phyloP scores from a whole-genome alignment of 2,113 vertebrate genomes.

The Paratilapia polleni region DNA sequence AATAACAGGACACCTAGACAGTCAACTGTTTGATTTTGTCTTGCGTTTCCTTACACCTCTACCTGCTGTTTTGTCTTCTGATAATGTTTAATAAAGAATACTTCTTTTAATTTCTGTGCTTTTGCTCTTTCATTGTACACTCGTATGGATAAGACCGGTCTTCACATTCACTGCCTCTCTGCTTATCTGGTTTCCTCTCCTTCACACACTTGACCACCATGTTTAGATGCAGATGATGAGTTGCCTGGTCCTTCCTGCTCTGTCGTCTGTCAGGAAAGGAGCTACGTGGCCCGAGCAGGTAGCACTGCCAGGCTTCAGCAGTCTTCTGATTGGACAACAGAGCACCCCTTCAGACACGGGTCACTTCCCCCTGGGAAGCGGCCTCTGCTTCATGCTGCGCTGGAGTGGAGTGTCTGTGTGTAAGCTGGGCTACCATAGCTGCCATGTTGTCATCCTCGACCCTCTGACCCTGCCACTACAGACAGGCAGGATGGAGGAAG shows the following conservation, averaged over 20 bases:
- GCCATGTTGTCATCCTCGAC: slow-evolving; percentile 71
- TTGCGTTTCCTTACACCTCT: background rate
- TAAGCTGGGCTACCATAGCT: slow-evolving; percentile 59
- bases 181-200: background rate
- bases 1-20: background rate
- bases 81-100: background rate
- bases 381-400: slow-evolving; percentile 40
- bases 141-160: background rate
- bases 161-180: background rate
- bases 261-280: slow-evolving; percentile 64
- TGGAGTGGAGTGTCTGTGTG: slow-evolving; percentile 31
- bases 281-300: slow-evolving; percentile 53
- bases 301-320: slow-evolving; percentile 64
- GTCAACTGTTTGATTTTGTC: background rate
- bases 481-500: slow-evolving; percentile 42
- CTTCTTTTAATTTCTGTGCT: background rate
- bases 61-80: background rate
- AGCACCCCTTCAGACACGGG: slow-evolving; percentile 76
- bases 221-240: slow-evolving; percentile 38
- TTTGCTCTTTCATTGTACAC: background rate
- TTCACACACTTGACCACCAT: background rate
- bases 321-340: slow-evolving; percentile 73
- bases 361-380: slow-evolving; percentile 72
- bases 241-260: slow-evolving; percentile 24
- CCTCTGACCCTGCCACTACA: slow-evolving; percentile 67